Evolutionary conservation across 2,797 vertebrate species (phyloP), one percentile per base, ranked within the genome.

Genomic region (Hydrophis major): DNA sequence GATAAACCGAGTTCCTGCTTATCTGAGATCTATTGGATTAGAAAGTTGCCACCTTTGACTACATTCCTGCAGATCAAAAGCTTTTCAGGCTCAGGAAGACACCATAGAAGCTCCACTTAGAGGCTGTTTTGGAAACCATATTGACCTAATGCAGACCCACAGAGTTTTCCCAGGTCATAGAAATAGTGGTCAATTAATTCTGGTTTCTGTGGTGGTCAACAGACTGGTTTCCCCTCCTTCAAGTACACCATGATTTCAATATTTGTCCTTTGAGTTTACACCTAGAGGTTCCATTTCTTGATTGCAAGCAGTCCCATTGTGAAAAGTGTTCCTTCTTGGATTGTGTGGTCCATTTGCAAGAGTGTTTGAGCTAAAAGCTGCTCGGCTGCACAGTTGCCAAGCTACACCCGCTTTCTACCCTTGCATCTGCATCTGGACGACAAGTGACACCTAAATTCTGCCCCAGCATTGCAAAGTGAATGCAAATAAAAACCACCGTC

Each of bases 21-120:
- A 94, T 95, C 93, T 94, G 91, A 63, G 92, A 95, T 94, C 60
- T 92, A 95, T 94, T 94, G 93, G 94, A 93, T 96, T 96, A 94
- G 56, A 32, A 92, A 95, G 92, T 89, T 92, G 74, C 50, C 94
- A 90, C 95, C 91, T 94, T 95, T 95, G 94, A 95, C 94, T 94
- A 92, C 94, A 91, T 60, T 92, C 16, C n/a, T 18, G 0, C 0
- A 50, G 92, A 95, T 22, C 74, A 78, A 78, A 78, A 78, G 74
- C 50, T 37, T 20, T 78, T 22, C 20, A 3, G 22, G 37, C 74
- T 22, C 22, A 22, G 18, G 18, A 42, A 42, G 20, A 47, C 11
- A 47, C 20, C 37, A 25, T 1, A 83, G 20, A 22, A 94, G 93
- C 90, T 69, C 69, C 47, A 42, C 37, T 78, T 28, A 60, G 18